phyloP scores from a whole-genome alignment of 2,888 invertebrate species.

The Oscheius onirici region DNA sequence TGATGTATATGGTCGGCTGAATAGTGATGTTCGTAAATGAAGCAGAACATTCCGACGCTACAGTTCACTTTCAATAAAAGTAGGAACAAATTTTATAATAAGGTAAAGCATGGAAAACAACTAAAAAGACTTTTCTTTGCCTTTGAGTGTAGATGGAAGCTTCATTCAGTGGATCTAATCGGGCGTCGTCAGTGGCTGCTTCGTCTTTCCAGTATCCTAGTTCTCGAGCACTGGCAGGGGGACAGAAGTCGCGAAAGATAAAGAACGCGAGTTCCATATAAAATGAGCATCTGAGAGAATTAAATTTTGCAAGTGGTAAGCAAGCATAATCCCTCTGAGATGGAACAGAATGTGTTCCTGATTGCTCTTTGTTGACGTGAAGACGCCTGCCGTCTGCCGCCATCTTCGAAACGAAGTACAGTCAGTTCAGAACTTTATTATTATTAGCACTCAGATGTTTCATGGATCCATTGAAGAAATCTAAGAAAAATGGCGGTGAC shows the following conservation, averaged over 20 bases:
- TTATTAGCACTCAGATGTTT: constrained; percentile 22
- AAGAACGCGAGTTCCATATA: too few relatives aligned
- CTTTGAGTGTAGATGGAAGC: constrained; percentile 7
- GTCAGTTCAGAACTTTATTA: constrained; percentile 28
- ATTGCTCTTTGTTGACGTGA: constrained; percentile 11
- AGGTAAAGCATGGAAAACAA: neutral
- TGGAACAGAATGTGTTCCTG: neutral
- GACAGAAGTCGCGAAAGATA: too few relatives aligned
- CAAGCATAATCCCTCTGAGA: constrained; percentile 12
- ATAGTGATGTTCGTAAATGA: constrained; percentile 2
- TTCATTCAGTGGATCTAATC: constrained; percentile 24
- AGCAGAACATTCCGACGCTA: neutral
- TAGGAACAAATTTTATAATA: neutral
- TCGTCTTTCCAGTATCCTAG: neutral
- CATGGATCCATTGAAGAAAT: constrained; percentile 10
- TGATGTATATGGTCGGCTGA: neutral
- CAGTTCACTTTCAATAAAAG: neutral
- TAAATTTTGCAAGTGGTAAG: constrained; percentile 12
- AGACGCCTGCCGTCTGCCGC: neutral
- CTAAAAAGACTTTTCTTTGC: neutral
- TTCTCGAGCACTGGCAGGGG: too few relatives aligned
- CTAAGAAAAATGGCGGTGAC: constrained; percentile 18
- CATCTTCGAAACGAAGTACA: too few relatives aligned
- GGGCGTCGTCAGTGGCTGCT: constrained; percentile 14
- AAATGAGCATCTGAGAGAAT: neutral